Evolutionary conservation across 1,140 invertebrate species (phyloP), one percentile per base, ranked within the genome.

Genomic region (Neelides sp.): DNA sequence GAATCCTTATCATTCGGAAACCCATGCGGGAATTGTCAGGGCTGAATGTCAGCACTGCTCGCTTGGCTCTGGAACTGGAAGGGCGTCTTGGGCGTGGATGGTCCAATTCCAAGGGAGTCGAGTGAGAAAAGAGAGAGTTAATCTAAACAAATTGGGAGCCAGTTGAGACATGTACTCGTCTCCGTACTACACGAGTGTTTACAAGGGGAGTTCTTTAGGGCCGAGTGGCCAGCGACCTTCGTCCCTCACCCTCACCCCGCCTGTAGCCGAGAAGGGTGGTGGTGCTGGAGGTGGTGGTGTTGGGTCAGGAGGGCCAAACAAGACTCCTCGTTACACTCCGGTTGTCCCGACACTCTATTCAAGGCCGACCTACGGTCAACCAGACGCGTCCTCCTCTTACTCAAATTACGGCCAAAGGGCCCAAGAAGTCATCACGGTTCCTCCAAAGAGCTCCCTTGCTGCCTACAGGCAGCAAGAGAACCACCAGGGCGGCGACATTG

Each of bases 261-360:
- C 30, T 34, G 8, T n/a, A 34, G n/a, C 30, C 8, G 36, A 20
- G n/a, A 20, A 8, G 15, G 36, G 46, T 49, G 41, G 40, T 24
- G 42, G 40, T 10, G 36, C 17, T 2, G 5, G 39, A 8, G 20
- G 22, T 27, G 40, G 26, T 43, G 28, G 20, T 13, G 41, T 32
- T 17, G 28, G 43, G 15, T 8, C 8, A 5, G 19, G 5, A 5
- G 36, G 36, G 36, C 19, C 57, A 10, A 50, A 46, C 27, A 59
- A 59, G 22, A 53, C 57, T 24, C 48, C 48, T 5, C 46, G 57
- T 3, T 59, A 59, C 48, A 53, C 57, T 23, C 57, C 52, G 19
- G 48, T 52, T 4, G 13, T 46, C 8, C 36, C 47, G 20, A 17
- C 48, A 17, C 34, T 35, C n/a, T n/a, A 37, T 28, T 22, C 35